These are phyloP conservation scores for Lepus townsendii DNA, from an alignment of 2,797 vertebrate species.

Conservation along the genomic window DNA sequence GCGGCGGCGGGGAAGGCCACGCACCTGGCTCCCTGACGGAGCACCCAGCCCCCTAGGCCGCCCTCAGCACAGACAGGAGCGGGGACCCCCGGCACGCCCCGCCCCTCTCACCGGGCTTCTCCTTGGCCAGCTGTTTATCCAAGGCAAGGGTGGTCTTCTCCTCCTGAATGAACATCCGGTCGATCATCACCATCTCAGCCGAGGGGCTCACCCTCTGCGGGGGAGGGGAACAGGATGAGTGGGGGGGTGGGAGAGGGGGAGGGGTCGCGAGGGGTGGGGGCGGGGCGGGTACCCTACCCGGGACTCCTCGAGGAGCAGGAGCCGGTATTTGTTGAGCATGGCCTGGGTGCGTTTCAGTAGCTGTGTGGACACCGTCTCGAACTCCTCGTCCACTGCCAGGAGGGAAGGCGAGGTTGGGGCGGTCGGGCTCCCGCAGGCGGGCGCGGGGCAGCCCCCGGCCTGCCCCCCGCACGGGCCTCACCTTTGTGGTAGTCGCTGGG, in stretches of 20 bases:
- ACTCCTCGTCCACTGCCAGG: conserved; percentile 95
- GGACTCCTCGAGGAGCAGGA: conserved; percentile 96
- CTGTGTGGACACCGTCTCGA: conserved; percentile 95
- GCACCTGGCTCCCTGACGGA: neutral
- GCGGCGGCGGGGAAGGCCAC: neutral
- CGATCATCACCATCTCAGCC: conserved; percentile 99
- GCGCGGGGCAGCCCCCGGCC: neutral
- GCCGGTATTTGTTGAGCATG: conserved; percentile 97
- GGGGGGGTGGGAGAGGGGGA: too few species aligned
- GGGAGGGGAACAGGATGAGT: too few species aligned
- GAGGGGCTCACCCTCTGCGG: conserved; percentile 95
- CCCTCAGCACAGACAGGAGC: too few species aligned
- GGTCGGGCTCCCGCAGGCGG: neutral
- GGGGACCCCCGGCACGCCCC: rapidly evolving
- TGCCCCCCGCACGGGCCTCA: conserved; percentile 77
- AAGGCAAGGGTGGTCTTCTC: conserved; percentile 94
- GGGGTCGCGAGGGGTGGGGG: neutral
- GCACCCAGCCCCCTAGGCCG: too few species aligned
- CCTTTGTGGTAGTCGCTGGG: conserved; percentile 93
- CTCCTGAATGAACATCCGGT: conserved; percentile 98
- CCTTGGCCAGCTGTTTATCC: conserved; percentile 94
- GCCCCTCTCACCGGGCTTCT: conserved; percentile 93
- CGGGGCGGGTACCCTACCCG: conserved; percentile 89
- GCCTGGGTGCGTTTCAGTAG: conserved; percentile 96
- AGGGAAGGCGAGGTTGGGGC: neutral